phyloP scores from a whole-genome alignment of 2,888 invertebrate species.

The Tortricodes alternella region DNA sequence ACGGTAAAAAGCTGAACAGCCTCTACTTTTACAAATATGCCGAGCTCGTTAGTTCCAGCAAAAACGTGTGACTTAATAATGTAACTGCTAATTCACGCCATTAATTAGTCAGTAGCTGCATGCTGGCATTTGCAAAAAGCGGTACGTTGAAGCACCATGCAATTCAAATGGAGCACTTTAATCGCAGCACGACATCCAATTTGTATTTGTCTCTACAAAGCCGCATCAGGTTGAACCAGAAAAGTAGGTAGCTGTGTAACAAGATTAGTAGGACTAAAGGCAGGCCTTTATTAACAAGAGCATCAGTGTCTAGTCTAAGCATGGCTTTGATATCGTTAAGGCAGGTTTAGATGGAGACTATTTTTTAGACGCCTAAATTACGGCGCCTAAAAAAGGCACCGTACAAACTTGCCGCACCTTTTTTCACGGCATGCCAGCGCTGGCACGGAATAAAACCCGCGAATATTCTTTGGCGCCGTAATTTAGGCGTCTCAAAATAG shows the following conservation, averaged over 20 bases:
- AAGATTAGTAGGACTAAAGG: too few species aligned
- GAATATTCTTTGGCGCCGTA: too few species aligned
- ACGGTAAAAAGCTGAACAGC: neutral
- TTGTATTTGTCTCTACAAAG: neutral
- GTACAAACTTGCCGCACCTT: too few species aligned
- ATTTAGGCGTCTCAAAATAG: too few species aligned
- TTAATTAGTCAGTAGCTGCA: neutral
- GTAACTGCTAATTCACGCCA: neutral
- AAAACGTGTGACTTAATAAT: neutral
- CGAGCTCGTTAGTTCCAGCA: neutral
- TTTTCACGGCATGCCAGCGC: too few species aligned
- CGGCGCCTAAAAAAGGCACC: too few species aligned
- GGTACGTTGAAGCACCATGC: neutral
- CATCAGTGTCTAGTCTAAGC: too few species aligned
- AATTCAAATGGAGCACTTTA: neutral
- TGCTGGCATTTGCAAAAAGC: neutral
- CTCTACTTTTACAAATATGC: neutral
- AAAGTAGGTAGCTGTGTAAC: neutral
- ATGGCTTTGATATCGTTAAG: too few species aligned
- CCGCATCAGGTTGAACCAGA: neutral
- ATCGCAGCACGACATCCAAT: constrained; percentile 12
- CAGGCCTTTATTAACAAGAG: too few species aligned
- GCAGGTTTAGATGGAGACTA: too few species aligned
- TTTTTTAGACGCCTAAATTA: too few species aligned
- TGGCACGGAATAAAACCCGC: too few species aligned